phyloP scores from a whole-genome alignment of 2,888 invertebrate genomes.

The Eupelmus urozonus region DNA sequence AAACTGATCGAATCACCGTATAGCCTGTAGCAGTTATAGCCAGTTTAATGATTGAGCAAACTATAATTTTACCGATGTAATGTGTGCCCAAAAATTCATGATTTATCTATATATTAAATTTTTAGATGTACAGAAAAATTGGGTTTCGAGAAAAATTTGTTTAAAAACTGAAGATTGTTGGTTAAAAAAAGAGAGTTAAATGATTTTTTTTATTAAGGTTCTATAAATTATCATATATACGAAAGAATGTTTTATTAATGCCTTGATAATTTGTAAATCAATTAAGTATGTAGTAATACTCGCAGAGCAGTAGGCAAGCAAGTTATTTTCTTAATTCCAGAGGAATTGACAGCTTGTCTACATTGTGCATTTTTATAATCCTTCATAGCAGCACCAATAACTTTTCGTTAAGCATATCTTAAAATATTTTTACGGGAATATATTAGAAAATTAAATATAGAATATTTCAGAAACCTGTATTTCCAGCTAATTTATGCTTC shows the following conservation, averaged over 20 bases:
- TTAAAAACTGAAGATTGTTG: too few relatives aligned
- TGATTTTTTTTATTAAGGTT: too few relatives aligned
- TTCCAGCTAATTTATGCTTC: constrained; percentile 1
- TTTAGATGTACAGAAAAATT: too few relatives aligned
- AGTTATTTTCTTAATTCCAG: constrained; percentile 44
- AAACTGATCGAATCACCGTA: too few relatives aligned
- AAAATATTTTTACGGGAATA: background rate
- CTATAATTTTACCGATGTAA: too few relatives aligned
- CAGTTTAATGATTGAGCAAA: too few relatives aligned
- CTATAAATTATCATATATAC: constrained; percentile 6
- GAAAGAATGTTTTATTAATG: constrained; percentile 40
- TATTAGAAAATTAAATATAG: background rate
- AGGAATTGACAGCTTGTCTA: constrained; percentile 32
- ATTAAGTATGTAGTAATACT: constrained; percentile 39
- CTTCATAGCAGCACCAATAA: background rate
- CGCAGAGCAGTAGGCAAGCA: background rate
- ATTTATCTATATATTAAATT: too few relatives aligned
- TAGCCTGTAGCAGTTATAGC: too few relatives aligned
- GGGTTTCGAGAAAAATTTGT: too few relatives aligned
- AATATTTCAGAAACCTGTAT: constrained; percentile 27
- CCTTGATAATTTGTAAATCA: constrained; percentile 43
- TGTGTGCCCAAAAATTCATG: too few relatives aligned
- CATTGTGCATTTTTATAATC: constrained; percentile 39
- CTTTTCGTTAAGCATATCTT: constrained; percentile 25
- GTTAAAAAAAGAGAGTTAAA: too few relatives aligned